These are phyloP conservation scores for Simalia tracyae DNA, from an alignment of 2,797 vertebrate species.

Conservation along the genomic window DNA sequence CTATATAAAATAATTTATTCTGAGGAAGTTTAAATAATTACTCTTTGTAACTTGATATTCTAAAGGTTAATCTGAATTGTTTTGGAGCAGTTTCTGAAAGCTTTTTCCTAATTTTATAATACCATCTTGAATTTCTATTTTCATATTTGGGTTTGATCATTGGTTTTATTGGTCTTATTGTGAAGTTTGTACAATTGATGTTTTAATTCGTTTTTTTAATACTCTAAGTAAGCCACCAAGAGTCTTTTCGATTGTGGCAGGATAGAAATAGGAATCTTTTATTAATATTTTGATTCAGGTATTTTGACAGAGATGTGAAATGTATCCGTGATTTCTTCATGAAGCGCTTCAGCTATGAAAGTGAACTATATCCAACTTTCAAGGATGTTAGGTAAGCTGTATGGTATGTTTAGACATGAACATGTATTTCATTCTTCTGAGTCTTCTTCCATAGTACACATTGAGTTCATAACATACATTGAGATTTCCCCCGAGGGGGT, in stretches of 20 bases:
- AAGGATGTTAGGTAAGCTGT: constrained; percentile 85
- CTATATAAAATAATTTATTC: neutral
- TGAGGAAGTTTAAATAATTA: neutral
- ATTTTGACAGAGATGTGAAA: constrained; percentile 96
- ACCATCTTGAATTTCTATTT: neutral
- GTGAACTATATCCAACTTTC: constrained; percentile 91
- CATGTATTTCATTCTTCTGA: neutral
- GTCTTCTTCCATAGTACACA: neutral
- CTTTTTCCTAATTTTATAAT: neutral
- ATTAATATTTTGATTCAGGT: constrained; percentile 76
- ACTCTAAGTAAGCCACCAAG: neutral
- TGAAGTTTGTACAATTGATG: neutral
- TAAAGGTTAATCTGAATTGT: neutral
- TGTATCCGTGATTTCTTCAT: constrained; percentile 93
- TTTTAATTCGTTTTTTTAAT: neutral
- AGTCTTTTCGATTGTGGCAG: neutral
- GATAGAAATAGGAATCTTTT: constrained; percentile 13
- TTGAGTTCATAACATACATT: neutral
- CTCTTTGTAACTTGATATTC: neutral
- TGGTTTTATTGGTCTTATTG: neutral
- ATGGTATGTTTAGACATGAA: neutral
- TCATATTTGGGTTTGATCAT: neutral
- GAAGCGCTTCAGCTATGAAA: constrained; percentile 88
- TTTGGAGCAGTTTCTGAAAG: neutral
- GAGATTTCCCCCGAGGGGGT: neutral